Percentiles rank a stretch among this genome's conserved stretches.
Evolutionary conservation across 1,140 invertebrate genomes (phyloP).

Genomic region (Zaprionus africanus): DNA sequence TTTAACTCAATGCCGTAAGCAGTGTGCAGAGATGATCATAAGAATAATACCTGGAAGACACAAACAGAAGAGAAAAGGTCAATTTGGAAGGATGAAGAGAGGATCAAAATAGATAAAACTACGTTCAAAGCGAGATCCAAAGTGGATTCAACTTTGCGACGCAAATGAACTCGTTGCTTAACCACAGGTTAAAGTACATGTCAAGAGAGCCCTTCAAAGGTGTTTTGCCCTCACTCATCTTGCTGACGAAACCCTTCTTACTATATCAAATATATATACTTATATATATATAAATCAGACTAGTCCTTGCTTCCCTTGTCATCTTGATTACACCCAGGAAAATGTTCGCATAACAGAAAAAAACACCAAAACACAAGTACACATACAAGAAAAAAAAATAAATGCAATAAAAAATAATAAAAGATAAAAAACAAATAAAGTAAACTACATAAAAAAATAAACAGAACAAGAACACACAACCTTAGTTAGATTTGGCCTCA

Average conservation of each 20-base stretch:
- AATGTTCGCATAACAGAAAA: neutral
- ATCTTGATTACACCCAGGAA: neutral
- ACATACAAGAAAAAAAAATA: neutral
- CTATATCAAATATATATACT: too few relatives aligned
- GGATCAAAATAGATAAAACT: neutral
- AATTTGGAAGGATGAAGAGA: neutral
- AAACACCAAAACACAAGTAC: neutral
- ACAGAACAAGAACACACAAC: conserved; percentile 2
- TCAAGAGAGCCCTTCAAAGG: neutral
- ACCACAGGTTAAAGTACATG: neutral
- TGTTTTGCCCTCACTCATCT: neutral
- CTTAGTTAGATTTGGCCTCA: neutral
- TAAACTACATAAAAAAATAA: neutral
- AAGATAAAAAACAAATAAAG: neutral
- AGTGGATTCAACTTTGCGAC: too few relatives aligned
- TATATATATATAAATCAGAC: too few relatives aligned
- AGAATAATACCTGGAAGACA: conserved; percentile 37
- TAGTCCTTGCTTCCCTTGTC: neutral
- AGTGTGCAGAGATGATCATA: conserved; percentile 31
- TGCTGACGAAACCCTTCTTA: too few relatives aligned
- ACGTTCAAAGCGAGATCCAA: neutral
- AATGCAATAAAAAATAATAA: neutral
- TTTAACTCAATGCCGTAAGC: conserved; percentile 23
- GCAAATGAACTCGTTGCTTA: neutral
- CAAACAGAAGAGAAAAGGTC: neutral